A percentile compares a stretch with the other conserved stretches of the same genome.
Conservation (phyloP, 2,888 invertebrate genomes). For the Cerastoderma edule region DNA sequence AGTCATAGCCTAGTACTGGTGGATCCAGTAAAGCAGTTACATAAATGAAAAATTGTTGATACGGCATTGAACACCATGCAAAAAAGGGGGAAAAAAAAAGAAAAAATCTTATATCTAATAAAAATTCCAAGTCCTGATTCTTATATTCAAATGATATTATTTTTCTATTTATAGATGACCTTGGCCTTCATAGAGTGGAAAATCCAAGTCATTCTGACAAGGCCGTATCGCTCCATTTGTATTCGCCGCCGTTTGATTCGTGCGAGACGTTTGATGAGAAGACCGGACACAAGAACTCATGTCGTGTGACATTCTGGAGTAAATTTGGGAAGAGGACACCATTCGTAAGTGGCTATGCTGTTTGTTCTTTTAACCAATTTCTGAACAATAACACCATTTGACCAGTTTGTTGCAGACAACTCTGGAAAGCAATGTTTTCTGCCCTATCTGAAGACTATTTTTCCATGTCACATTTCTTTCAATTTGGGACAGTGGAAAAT, state of each 20-base stretch:
- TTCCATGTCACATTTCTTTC: too few species aligned
- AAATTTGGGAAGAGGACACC: conserved; percentile 91
- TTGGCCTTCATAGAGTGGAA: conserved; percentile 98
- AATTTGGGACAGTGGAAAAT: too few species aligned
- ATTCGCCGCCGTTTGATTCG: conserved; percentile 95
- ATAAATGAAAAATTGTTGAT: background rate
- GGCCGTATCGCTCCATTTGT: conserved; percentile 96
- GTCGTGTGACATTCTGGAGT: conserved; percentile 95
- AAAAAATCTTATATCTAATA: background rate
- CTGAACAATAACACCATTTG: too few species aligned
- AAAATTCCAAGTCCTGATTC: background rate
- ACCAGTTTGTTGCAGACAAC: too few species aligned
- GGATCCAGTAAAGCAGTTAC: too few species aligned
- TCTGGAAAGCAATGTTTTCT: too few species aligned
- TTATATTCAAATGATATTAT: background rate
- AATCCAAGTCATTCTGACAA: conserved; percentile 95
- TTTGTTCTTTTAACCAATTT: background rate
- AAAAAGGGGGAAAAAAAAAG: too few species aligned
- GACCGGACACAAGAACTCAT: conserved; percentile 90
- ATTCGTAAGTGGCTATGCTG: conserved; percentile 75
- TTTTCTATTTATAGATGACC: conserved; percentile 88
- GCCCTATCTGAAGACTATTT: too few species aligned
- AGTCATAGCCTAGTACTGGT: too few species aligned
- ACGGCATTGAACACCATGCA: too few species aligned
- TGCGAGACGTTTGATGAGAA: conserved; percentile 96